Base-by-base conservation (phyloP, 2,888 invertebrate genomes). In the Drosophila mimetica region DNA sequence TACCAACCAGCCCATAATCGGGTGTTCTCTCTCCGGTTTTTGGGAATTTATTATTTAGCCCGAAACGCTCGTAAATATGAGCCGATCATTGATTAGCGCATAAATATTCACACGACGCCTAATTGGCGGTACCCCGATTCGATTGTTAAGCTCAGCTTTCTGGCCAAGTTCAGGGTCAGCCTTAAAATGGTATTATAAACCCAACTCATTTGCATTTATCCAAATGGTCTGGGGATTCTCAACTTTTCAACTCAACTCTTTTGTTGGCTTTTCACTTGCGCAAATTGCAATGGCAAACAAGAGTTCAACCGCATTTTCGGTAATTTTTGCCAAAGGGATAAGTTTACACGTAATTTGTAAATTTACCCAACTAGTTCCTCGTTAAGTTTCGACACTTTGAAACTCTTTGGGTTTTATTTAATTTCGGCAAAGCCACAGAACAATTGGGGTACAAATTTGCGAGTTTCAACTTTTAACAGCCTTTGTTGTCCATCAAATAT, bases 101-200 rank as follows among this genome's bases (percentile, higher is more conserved):
- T 75, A 83, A 82, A 81, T 81, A 75, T 86, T 77, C 80, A 77
- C 77, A 73, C 69, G 58, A 55, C 28, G 44, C 66, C 57, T 60
- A 57, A 77, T 69, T 77, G 60, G 51, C 67, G 50, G 34, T 34
- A 36, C 55, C 32, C 30, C 32, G 25, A 32, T 28, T 34, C 25
- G 18, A 30, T 9, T 25, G 18, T 28, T 11, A 30, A 22, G 16
- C n/a, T 13, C 51, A 36, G 18, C 9, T 42, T 64, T 59, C 34
- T 20, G 65, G 13, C 28, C 79, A 81, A 86, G 81, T 81, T 81
- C 81, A 81, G 80, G 86, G 81, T 83, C 86, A 76, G 16, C 20
- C 22, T 22, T 44, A 37, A 59, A 37, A 59, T 37, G 57, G 22
- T 8, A 37, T 46, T 61, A 36, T 60, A 48, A 59, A 8, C 42